Evolutionary conservation across 1,140 invertebrate species (phyloP), one percentile per base, ranked within the genome.

Genomic region (Bicyclus anynana): DNA sequence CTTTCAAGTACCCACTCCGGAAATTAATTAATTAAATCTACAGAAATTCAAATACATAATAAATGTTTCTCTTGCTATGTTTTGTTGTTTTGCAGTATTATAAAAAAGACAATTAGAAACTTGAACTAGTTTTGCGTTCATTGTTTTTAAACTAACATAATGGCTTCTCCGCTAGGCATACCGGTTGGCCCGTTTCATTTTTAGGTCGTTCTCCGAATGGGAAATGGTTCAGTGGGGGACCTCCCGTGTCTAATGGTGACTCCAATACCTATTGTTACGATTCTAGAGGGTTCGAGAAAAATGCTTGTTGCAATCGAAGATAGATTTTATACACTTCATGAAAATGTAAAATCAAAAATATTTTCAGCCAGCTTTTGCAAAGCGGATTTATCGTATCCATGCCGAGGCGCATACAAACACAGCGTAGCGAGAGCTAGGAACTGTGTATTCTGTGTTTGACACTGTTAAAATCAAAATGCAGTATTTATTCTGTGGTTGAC

Each of bases 131-230:
- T 52, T 23, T 40, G 17, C 16, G 46, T 59, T 44, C 46, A 59
- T 59, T 37, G 40, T 53, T 46, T 53, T 47, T 38, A 33, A 40
- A 48, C 53, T 48, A 49, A 50, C 33, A 57, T 44, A 54, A 54
- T 53, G 23, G 58, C 17, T 59, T 50, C 47, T 48, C 26, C 37
- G 44, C 14, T 48, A 37, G 16, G 51, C 38, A 23, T 44, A 51
- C 51, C 51, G 51, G 58, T 54, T 60, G 37, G 51, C 51, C 51
- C 21, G 26, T 29, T 60, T 48, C 38, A 54, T 53, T 60, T 60
- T 53, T 35, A 60, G 51, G 51, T 50, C 58, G 40, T 49, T 7
- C 40, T 54, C 33, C 33, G 44, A 55, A 55, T 40, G 21, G 53
- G 53, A 48, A 26, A 40, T 47, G 14, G 44, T 56, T 20, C 26